phyloP scores from a whole-genome alignment of 2,797 vertebrate species.

The Antennarius maculatus region DNA sequence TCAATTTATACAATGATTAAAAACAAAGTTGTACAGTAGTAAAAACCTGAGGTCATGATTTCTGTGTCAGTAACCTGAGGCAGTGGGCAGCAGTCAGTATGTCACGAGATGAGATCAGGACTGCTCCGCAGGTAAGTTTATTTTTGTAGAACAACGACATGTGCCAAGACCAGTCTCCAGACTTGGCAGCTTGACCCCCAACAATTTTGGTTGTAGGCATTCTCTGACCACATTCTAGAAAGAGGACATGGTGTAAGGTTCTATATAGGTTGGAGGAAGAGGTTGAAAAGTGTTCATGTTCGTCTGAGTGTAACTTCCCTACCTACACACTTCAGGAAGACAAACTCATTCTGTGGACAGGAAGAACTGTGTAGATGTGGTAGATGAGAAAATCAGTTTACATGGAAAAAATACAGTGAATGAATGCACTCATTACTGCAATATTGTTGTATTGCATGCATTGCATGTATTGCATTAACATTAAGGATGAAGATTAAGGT shows the following conservation, averaged over 20 bases:
- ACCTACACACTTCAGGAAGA: slow-evolving; percentile 90
- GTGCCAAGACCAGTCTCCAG: slow-evolving; percentile 92
- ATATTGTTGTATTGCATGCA: too few relatives aligned
- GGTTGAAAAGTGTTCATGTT: too few relatives aligned
- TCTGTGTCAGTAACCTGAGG: slow-evolving; percentile 83
- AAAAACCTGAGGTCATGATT: background rate
- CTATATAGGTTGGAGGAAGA: background rate
- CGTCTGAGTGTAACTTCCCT: slow-evolving; percentile 65
- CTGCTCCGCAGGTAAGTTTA: slow-evolving; percentile 85
- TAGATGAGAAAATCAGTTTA: slow-evolving; percentile 33
- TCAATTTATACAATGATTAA: too few relatives aligned
- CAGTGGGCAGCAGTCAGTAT: slow-evolving; percentile 92
- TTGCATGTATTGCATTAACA: too few relatives aligned
- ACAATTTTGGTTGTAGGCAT: slow-evolving; percentile 84
- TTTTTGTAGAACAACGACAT: slow-evolving; percentile 82
- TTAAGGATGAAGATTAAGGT: too few relatives aligned
- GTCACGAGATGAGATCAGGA: slow-evolving; percentile 86
- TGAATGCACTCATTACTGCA: background rate
- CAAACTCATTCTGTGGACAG: slow-evolving; percentile 77
- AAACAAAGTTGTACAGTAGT: too few relatives aligned
- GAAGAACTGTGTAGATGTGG: slow-evolving; percentile 71
- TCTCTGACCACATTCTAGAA: slow-evolving; percentile 86
- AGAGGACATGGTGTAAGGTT: slow-evolving; percentile 13
- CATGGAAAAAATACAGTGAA: background rate
- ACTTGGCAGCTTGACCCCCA: slow-evolving; percentile 80